Base-by-base conservation (phyloP, 2,888 invertebrate species). In the Terebella lapidaria region DNA sequence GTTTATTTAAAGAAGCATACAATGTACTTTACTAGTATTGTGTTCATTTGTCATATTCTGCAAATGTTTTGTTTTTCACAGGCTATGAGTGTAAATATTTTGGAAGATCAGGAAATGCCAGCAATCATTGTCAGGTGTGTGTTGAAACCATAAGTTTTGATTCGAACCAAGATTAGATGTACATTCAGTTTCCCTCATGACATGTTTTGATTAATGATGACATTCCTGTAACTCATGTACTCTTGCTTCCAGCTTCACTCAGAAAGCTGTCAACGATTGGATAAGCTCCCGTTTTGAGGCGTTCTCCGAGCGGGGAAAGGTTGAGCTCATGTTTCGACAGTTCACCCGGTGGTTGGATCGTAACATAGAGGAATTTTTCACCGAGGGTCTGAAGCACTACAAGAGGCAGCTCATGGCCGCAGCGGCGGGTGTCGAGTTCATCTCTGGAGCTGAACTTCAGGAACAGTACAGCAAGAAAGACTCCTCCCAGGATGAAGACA, bases 291-390 rank as follows among this genome's bases (percentile, higher is more conserved):
- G 69, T 45, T 58, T 65, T 22, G 64, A 69, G 28, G 62, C n/a
- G n/a, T n/a, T n/a, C n/a, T n/a, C n/a, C n/a, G 68, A 20, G 27
- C 57, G 70, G 25, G 72, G 69, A 2, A 67, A 70, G 57, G 71
- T 72, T 18, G 75, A 77, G 61, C 68, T 78, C 22, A 58, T 74
- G 4, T 78, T 81, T 56, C 70, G 80, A 45, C 77, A 77, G 5
- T 79, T 81, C 60, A 62, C 81, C 5, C 68, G 71, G 54, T 81
- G 81, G 81, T 67, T 81, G 51, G 81, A 81, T 65, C 71, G 70
- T 61, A 74, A 70, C 52, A 62, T 81, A 59, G 76, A 80, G 61
- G 72, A 74, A 2, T 59, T 80, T 22, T 78, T 81, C 58, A 80
- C 78, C 51, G 72, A 72, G 52, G 80, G 76, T 25, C 67, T 81